Conservation (phyloP, 2,888 invertebrate species). For the Diplazon laetatorius region DNA sequence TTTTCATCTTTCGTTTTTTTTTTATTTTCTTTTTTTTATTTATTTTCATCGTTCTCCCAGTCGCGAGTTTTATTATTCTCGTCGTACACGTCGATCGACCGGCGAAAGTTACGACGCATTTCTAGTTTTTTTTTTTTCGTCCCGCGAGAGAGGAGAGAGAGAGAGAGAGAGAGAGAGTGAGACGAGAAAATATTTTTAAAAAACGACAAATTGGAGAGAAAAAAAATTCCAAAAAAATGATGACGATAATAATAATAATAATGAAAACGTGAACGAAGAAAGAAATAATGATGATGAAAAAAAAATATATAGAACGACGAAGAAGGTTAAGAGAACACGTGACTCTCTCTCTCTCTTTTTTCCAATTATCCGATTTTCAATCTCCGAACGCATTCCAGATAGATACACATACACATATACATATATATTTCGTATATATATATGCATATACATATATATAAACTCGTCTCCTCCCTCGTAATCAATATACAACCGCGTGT, state of each 20-base stretch:
- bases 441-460: constrained; percentile 65
- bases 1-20: constrained; percentile 19
- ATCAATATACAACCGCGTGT: constrained; percentile 54
- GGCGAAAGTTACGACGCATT: constrained; percentile 17
- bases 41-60: neutral
- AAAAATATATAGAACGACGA: constrained; percentile 41
- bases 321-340: constrained; percentile 40
- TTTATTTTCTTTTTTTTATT: constrained; percentile 9
- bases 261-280: no score
- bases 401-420: no score
- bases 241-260: constrained; percentile 17
- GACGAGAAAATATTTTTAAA: constrained; percentile 45
- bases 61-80: constrained; percentile 12
- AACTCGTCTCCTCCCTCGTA: constrained; percentile 52
- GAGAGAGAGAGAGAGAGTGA: constrained; percentile 50
- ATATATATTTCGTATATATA: constrained; percentile 11
- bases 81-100: constrained; percentile 16
- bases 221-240: no score
- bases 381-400: constrained; percentile 52
- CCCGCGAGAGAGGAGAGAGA: constrained; percentile 47
- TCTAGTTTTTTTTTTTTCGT: constrained; percentile 14
- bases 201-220: constrained; percentile 5
- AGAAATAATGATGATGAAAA: constrained; percentile 45
- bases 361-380: constrained; percentile 40
- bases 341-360: constrained; percentile 50